These are phyloP conservation scores for Eulemur mongoz DNA, from an alignment of 2,797 vertebrate species.

Conservation along the genomic window DNA sequence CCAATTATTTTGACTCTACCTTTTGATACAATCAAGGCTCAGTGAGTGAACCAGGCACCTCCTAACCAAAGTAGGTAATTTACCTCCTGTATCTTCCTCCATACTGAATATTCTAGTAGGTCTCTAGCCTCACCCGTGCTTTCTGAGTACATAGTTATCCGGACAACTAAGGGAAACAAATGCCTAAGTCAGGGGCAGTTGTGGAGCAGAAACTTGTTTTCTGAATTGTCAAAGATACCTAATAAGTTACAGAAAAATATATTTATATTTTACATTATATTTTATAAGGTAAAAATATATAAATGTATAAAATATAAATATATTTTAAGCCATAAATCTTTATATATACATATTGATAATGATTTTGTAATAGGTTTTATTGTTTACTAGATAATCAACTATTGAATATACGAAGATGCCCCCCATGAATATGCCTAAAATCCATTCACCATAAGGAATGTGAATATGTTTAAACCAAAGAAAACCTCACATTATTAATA, in stretches of 20 bases:
- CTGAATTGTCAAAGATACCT: background rate
- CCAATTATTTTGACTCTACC: background rate
- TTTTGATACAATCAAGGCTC: background rate
- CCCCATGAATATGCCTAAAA: background rate
- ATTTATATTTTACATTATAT: background rate
- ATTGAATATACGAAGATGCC: background rate
- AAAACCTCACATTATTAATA: background rate
- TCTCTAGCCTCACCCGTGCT: background rate
- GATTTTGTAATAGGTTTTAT: background rate
- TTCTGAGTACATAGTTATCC: background rate
- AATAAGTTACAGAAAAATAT: background rate
- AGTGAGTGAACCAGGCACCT: background rate
- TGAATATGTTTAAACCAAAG: background rate
- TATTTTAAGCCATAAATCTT: background rate
- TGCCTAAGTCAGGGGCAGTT: background rate
- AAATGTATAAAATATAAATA: background rate
- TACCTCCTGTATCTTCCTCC: background rate
- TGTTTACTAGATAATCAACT: background rate
- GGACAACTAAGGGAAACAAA: background rate
- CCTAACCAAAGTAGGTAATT: background rate
- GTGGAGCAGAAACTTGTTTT: background rate
- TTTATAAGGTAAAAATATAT: background rate
- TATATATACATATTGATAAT: background rate
- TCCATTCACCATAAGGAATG: background rate
- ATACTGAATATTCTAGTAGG: no score